Base-by-base conservation (phyloP, 2,113 vertebrate genomes). In the Forbesichthys agassizii region DNA sequence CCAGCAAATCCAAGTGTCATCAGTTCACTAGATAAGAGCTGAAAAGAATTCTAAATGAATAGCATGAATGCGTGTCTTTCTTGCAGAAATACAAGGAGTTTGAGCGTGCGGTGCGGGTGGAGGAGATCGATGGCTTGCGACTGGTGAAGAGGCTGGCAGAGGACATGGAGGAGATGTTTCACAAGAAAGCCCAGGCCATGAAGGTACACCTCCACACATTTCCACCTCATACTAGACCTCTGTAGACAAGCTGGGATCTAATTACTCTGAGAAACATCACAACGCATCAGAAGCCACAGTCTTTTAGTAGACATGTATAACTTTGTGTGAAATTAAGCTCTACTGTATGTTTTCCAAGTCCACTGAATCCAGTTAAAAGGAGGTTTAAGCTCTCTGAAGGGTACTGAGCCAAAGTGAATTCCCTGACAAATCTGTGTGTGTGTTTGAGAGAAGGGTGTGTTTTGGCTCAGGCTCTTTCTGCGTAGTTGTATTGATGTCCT, bases 161-260 rank as follows among this genome's bases (percentile, higher is more conserved):
- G 81, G 95, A 95, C 88, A 98, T 99, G 97, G 98, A 99, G 85
- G 95, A 96, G 88, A 99, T 98, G 97, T 99, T 99, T 88, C 95
- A 95, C 80, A 99, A 99, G 87, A 99, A 99, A 79, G 93, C 96
- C 5, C 93, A 98, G 81, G 98, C 98, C 0, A 95, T 99, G 48
- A 90, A 96, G 94, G 98, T 99, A 89, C 33, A 16, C 18, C 20
- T 63, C 46, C 0, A 0, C 1, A 51, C 27, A 1, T 3, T 52
- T 6, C 68, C 68, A 13, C 14, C 36, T 57, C 42, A 51, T n/a
- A 49, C 53, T 11, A 9, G 54, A 48, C 5, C 52, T n/a, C 52
- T 14, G 13, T 51, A 51, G 10, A 51, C 13, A 3, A 5, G 5
- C 36, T 42, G 36, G 36, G 36, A 42, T 42, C 36, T 42, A 8